A percentile compares a stretch with the other conserved stretches of the same genome.
These are phyloP conservation scores for Chamaetylas fuelleborni DNA, from an alignment of 2,113 vertebrate genomes.

Conservation along the genomic window DNA sequence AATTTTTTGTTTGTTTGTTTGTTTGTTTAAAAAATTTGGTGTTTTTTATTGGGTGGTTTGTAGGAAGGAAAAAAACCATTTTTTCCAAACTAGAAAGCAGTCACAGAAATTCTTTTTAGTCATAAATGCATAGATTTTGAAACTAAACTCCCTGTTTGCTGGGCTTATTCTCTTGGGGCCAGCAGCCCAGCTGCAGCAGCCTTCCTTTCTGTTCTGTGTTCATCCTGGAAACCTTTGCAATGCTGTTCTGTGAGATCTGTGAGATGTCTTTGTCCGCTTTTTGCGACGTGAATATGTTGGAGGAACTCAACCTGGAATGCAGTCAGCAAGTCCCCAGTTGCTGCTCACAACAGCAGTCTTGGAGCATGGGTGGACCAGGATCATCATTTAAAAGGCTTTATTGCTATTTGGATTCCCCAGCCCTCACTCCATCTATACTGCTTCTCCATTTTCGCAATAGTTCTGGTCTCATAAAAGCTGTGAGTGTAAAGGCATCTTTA, in stretches of 20 bases:
- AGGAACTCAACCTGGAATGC: not conserved
- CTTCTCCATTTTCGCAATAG: not conserved
- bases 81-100: not conserved
- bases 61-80: not conserved
- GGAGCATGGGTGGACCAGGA: not conserved
- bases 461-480: not conserved
- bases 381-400: not conserved
- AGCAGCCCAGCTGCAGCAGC: not conserved
- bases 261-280: not conserved
- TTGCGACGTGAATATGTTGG: not conserved
- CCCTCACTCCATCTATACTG: not conserved
- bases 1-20: no score
- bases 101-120: not conserved
- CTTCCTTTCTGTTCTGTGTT: not conserved
- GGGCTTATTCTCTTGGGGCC: not conserved
- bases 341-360: not conserved
- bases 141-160: not conserved
- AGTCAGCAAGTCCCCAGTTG: not conserved
- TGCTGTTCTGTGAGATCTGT: not conserved
- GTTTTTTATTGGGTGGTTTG: not conserved
- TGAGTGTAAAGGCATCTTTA: not conserved
- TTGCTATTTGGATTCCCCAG: not conserved
- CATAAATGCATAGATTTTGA: not conserved
- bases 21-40: not conserved
- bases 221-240: not conserved